phyloP scores from a whole-genome alignment of 37 sponge, comb jelly and placozoan genomes.

The Chondrilla cf. caribensis region DNA sequence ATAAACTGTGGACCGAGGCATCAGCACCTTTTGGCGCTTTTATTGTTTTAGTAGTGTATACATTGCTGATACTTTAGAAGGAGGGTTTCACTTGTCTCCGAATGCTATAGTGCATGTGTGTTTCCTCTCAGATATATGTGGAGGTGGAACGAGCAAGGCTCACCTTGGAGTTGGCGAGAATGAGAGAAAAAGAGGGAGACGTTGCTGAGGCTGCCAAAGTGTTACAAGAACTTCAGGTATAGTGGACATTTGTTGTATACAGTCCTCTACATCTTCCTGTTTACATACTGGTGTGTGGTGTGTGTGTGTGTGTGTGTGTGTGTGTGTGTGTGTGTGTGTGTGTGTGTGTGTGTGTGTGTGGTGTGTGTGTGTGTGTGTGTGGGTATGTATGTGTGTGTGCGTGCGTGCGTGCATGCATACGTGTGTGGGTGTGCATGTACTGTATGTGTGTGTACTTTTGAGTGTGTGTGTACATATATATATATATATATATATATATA shows the following conservation, averaged over 20 bases:
- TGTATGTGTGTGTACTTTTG: background rate
- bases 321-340: too few species aligned
- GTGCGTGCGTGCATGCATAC: too few species aligned
- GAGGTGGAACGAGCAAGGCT: conserved; percentile 95
- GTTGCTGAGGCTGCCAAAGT: conserved; percentile 78
- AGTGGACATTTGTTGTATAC: background rate
- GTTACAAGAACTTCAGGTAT: conserved; percentile 91
- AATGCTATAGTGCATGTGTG: conserved; percentile 1
- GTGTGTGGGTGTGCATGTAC: background rate
- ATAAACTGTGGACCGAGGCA: too few species aligned
- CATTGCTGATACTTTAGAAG: too few species aligned
- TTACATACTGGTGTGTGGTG: background rate
- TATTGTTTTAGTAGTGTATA: too few species aligned
- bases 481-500: background rate
- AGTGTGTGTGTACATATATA: background rate
- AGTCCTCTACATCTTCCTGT: too few species aligned
- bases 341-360: too few species aligned
- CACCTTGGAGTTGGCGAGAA: conserved; percentile 84
- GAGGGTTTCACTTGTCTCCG: too few species aligned
- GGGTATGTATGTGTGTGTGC: too few species aligned
- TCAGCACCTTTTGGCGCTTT: too few species aligned
- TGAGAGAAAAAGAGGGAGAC: conserved; percentile 82
- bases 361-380: too few species aligned
- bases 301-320: background rate
- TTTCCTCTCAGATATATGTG: conserved; percentile 82